Percentiles rank a stretch among this genome's conserved stretches.
Conservation (phyloP, 2,113 vertebrate genomes). For the Epinephelus cyanopodus region DNA sequence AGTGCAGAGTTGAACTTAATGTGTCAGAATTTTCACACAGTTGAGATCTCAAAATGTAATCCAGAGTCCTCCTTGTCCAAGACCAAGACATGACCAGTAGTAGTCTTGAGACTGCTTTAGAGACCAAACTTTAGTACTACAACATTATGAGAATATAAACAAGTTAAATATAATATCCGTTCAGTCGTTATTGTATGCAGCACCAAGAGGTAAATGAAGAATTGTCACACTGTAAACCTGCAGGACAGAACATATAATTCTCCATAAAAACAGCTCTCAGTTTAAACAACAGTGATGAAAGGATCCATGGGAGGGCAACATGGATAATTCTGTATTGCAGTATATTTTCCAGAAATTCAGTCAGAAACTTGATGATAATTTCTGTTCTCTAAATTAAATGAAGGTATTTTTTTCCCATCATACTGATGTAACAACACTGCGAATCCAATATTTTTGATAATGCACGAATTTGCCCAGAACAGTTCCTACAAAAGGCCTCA, state of each 20-base stretch:
- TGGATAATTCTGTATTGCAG: background rate
- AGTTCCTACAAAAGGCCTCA: background rate
- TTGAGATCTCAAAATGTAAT: too few relatives aligned
- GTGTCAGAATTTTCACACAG: too few relatives aligned
- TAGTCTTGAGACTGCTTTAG: too few relatives aligned
- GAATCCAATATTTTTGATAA: background rate
- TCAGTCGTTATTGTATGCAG: background rate
- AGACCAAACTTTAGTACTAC: too few relatives aligned
- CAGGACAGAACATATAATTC: background rate
- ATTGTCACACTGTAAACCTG: background rate
- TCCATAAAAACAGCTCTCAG: background rate
- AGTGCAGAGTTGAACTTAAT: too few relatives aligned
- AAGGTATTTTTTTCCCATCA: background rate
- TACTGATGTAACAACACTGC: background rate
- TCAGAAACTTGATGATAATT: background rate
- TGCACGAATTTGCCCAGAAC: background rate
- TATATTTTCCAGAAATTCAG: background rate
- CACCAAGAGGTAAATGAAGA: background rate
- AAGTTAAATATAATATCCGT: background rate
- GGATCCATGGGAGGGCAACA: background rate
- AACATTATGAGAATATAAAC: background rate
- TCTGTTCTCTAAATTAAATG: background rate
- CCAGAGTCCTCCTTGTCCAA: too few relatives aligned
- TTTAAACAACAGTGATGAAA: background rate
- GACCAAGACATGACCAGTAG: too few relatives aligned